Percentiles rank a stretch among this genome's conserved stretches.
phyloP scores from a whole-genome alignment of 2,888 invertebrate genomes.

The Aspidiotus destructor region DNA sequence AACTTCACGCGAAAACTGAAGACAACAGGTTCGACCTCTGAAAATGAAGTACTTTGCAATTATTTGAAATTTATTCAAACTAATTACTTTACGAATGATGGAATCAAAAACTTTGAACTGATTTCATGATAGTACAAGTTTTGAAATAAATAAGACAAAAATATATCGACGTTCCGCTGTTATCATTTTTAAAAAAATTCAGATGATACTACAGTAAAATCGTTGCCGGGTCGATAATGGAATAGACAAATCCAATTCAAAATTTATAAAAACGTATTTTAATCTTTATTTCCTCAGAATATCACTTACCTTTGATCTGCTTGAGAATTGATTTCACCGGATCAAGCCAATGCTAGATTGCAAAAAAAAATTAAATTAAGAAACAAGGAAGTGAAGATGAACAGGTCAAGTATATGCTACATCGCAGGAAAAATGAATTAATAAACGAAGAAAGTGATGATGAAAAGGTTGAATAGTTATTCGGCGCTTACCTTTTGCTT shows the following conservation, averaged over 20 bases:
- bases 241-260: background rate
- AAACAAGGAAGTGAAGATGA: conserved; percentile 7
- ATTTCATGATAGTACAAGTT: background rate
- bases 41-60: conserved; percentile 38
- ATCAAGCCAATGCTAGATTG: conserved; percentile 83
- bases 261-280: conserved; percentile 3
- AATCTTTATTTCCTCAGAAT: conserved; percentile 2
- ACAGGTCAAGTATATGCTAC: conserved; percentile 27
- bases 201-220: background rate
- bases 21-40: conserved; percentile 82
- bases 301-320: conserved; percentile 72
- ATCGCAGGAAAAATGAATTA: conserved; percentile 22
- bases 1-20: conserved; percentile 96
- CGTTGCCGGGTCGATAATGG: background rate
- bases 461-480: conserved; percentile 14
- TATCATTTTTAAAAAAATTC: no score
- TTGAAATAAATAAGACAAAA: no score
- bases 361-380: conserved; percentile 33
- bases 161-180: no score
- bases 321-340: conserved; percentile 79
- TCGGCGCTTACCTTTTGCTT: conserved; percentile 68
- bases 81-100: background rate
- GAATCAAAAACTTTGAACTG: background rate
- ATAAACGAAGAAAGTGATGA: background rate
- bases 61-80: background rate